Percentiles rank a stretch among this genome's conserved stretches.
Conservation (phyloP, 2,113 vertebrate species). For the Pygoscelis adeliae region DNA sequence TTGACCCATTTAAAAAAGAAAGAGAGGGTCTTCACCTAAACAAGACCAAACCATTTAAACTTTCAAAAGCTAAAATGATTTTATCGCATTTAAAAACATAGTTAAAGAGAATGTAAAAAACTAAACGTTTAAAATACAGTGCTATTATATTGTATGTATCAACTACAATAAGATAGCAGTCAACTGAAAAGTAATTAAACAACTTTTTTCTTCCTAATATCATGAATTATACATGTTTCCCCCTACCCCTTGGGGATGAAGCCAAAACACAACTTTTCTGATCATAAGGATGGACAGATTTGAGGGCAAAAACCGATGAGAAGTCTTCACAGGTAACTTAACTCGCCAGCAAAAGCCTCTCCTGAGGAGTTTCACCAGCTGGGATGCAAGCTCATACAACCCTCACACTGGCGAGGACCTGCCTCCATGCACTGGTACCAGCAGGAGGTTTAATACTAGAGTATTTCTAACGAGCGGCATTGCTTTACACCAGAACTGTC, state of each 20-base stretch:
- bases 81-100: slow-evolving; percentile 56
- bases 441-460: background rate
- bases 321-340: background rate
- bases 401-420: background rate
- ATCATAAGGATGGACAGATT: background rate
- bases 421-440: background rate
- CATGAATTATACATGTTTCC: background rate
- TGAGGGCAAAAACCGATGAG: background rate
- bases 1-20: slow-evolving; percentile 54
- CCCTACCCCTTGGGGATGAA: slow-evolving; percentile 40
- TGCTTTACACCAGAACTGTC: background rate
- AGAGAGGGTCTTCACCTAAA: slow-evolving; percentile 48
- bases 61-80: slow-evolving; percentile 64
- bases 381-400: background rate
- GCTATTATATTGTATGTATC: slow-evolving; percentile 27
- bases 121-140: slow-evolving; percentile 44
- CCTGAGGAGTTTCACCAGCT: background rate
- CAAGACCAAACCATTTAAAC: slow-evolving; percentile 59
- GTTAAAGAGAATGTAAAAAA: slow-evolving; percentile 51
- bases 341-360: background rate
- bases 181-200: slow-evolving; percentile 43
- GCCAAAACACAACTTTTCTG: slow-evolving; percentile 48
- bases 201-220: slow-evolving; percentile 42
- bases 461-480: background rate
- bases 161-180: slow-evolving; percentile 45